Percentiles rank a stretch among this genome's conserved stretches.
Conservation (phyloP, 2,888 invertebrate genomes). For the Boloria euphrosyne region DNA sequence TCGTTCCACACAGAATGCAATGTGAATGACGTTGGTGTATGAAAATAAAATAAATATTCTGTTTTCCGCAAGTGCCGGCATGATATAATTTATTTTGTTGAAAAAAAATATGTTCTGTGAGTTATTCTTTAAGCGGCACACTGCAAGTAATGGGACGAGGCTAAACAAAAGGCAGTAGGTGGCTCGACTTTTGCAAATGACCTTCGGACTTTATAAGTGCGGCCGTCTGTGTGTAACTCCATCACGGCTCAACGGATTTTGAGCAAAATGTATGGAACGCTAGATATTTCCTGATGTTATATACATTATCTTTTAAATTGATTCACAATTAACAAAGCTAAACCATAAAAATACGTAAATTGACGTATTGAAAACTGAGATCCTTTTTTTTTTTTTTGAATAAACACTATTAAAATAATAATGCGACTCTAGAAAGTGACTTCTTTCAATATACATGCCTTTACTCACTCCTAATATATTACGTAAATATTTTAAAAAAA, state of each 20-base stretch:
- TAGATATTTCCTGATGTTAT: too few relatives aligned
- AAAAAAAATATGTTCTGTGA: not conserved
- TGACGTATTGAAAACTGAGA: too few relatives aligned
- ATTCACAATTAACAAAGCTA: too few relatives aligned
- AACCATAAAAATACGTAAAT: too few relatives aligned
- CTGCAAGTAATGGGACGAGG: conserved; percentile 11
- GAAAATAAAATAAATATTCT: conserved; percentile 1
- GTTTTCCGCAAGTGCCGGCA: not conserved
- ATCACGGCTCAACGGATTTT: not conserved
- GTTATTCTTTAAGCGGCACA: not conserved
- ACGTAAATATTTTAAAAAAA: too few relatives aligned
- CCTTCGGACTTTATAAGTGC: not conserved
- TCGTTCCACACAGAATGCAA: not conserved
- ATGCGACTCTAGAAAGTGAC: too few relatives aligned
- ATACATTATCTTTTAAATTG: too few relatives aligned
- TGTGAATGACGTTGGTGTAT: not conserved
- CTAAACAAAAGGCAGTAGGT: not conserved
- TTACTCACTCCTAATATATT: too few relatives aligned
- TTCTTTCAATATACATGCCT: too few relatives aligned
- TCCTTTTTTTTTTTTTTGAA: too few relatives aligned
- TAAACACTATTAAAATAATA: too few relatives aligned
- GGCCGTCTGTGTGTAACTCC: not conserved
- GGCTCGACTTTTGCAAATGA: not conserved
- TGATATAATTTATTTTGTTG: conserved; percentile 1
- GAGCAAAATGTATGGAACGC: not conserved